Evolutionary conservation across 2,888 invertebrate genomes (phyloP).

Genomic region (Syritta pipiens): DNA sequence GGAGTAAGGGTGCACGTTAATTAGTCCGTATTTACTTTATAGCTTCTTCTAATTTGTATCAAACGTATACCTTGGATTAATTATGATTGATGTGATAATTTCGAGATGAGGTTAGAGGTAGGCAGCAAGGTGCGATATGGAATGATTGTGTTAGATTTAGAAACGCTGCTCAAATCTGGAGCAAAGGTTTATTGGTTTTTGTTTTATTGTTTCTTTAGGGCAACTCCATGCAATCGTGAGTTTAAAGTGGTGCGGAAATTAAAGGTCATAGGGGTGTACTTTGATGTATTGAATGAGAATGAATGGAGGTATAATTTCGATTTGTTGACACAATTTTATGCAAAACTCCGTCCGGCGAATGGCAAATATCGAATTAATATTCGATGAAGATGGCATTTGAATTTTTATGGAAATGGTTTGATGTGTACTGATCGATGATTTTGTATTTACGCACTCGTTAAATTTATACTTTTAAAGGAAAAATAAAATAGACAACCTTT

Average conservation of each 20-base stretch:
- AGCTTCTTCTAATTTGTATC: conserved; percentile 35
- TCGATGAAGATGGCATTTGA: neutral
- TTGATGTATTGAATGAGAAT: neutral
- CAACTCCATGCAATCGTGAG: no score
- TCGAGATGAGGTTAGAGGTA: conserved; percentile 43
- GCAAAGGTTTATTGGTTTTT: conserved; percentile 3
- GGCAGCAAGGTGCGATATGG: conserved; percentile 37
- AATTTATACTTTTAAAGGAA: no score
- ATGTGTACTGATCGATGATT: no score
- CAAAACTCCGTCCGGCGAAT: neutral
- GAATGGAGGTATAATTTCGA: neutral
- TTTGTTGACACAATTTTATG: neutral
- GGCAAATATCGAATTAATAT: no score
- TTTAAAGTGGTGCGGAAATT: no score
- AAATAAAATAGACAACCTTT: no score
- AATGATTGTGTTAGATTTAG: conserved; percentile 18
- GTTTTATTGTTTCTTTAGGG: neutral
- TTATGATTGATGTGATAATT: conserved; percentile 63
- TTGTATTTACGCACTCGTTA: no score
- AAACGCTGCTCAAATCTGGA: conserved; percentile 42
- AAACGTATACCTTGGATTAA: conserved; percentile 46
- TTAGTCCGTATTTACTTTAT: conserved; percentile 41
- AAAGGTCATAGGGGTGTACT: conserved; percentile 5
- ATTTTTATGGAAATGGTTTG: no score
- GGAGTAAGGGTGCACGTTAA: conserved; percentile 32